Base-by-base conservation (phyloP, 2,113 vertebrate genomes). In the Xenotilapia flavipinnis region DNA sequence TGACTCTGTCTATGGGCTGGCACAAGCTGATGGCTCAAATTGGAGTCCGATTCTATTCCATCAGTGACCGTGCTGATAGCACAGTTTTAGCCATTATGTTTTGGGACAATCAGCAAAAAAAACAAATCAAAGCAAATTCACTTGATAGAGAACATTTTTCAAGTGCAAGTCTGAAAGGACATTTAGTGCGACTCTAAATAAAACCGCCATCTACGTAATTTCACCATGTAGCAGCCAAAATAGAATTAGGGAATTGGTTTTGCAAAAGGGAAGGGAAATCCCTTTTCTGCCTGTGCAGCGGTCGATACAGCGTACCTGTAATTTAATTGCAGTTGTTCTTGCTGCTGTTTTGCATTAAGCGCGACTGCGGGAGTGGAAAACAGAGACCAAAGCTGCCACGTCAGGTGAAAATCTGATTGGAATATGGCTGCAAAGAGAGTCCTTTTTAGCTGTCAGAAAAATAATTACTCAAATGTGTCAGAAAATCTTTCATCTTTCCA, bases 311-410 rank as follows among this genome's bases (percentile, higher is more conserved):
- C 10, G 9, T 56, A 85, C 40, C 85, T 91, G 89, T 91, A 87
- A 91, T 92, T 92, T 89, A 91, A 93, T 92, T 92, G 70, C 40
- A 23, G 75, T 79, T 90, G 80, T 86, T 87, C 77, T 83, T 80
- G 56, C 49, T 90, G 85, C 88, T 93, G 86, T 87, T 91, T 90
- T 86, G 90, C 79, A 90, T 93, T 90, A 84, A 82, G 77, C 60
- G 23, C 31, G 33, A 82, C 28, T 68, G 53, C 23, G 73, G 81
- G 42, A 62, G 53, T 12, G 17, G 70, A 87, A 80, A 87, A 60
- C 40, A 45, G 7, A 86, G 81, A 89, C 84, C 31, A 19, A 28
- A 62, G 86, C 89, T 90, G 89, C 55, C 86, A 87, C 54, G n/a
- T 82, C 79, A 54, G 14, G 89, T 91, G 53, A 85, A 88, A 9